Evolutionary conservation across 2,888 invertebrate genomes (phyloP), one percentile per base, ranked within the genome.

Genomic region (Drosophila mulleri): DNA sequence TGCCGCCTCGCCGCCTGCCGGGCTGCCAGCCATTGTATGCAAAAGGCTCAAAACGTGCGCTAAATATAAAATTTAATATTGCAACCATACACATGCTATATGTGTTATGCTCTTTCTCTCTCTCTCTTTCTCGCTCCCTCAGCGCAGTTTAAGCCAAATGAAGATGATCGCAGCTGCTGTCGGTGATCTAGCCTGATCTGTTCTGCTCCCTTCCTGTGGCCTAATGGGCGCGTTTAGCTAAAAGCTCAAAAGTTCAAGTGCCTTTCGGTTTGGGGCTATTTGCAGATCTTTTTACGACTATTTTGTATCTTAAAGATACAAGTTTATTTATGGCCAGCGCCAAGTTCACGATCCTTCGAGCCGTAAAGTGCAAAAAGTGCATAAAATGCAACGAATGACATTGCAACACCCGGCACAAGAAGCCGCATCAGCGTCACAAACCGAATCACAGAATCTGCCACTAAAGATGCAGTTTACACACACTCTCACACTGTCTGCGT

Each of bases 21-120:
- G 8, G 14, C 50, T 50, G 50, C 48, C 53, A 39, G 18, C 59
- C 66, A 83, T 83, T 83, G 83, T 83, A 83, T 83, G 83, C 84
- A 81, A 83, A 83, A 73, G 64, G 45, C 62, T 53, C 60, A 64
- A 86, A 88, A 78, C 83, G 83, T 83, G 83, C 84, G 82, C 82
- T 78, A 81, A 88, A 83, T 88, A 83, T 83, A 87, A 88, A 83
- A 83, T 83, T 88, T 83, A 88, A 86, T 83, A 86, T 88, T 78
- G 58, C 81, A 62, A 58, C 77, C 50, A 37, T 16, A 53, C 52
- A 37, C 52, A 37, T 69, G 64, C 72, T 75, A 75, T 78, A 61
- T 73, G 65, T 50, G 58, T 64, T 18, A 41, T 41, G 11, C n/a
- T 16, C 37, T 41, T 32, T 18, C 32, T 35, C 18, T 14, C 20